These are phyloP conservation scores for Epirrhoe alternata DNA, from an alignment of 2,888 invertebrate genomes.

Conservation along the genomic window DNA sequence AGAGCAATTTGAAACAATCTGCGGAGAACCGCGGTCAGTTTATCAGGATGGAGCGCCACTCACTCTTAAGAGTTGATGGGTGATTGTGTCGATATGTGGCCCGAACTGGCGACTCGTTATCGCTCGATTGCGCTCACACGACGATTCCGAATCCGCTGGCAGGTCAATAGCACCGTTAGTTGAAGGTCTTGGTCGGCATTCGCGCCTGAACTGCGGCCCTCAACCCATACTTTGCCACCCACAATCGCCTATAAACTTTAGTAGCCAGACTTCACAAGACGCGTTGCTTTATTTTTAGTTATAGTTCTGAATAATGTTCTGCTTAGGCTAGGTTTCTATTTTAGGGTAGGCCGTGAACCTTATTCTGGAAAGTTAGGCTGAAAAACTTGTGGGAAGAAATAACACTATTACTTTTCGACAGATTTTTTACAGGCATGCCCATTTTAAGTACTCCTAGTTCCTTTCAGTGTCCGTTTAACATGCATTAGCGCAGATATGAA, in stretches of 20 bases:
- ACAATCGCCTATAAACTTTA: conserved; percentile 34
- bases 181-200: conserved; percentile 67
- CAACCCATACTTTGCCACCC: conserved; percentile 51
- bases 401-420: too few relatives aligned
- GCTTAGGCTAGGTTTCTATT: conserved; percentile 6
- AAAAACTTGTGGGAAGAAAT: neutral
- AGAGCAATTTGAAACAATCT: conserved; percentile 61
- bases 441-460: too few relatives aligned
- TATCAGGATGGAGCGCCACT: conserved; percentile 39
- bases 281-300: conserved; percentile 10
- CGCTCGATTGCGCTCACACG: conserved; percentile 52
- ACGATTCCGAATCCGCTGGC: conserved; percentile 40
- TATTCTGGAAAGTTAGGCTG: neutral
- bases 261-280: conserved; percentile 6
- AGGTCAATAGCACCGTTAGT: conserved; percentile 72
- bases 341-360: conserved; percentile 1
- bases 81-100: conserved; percentile 38
- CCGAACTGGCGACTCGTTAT: conserved; percentile 44
- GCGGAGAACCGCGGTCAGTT: conserved; percentile 36
- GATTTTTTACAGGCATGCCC: too few relatives aligned
- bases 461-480: too few relatives aligned
- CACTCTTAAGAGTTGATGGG: conserved; percentile 21
- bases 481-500: too few relatives aligned
- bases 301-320: neutral
- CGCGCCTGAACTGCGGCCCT: conserved; percentile 38